These are phyloP conservation scores for Silvanus unidentatus DNA, from an alignment of 2,888 invertebrate genomes.

Conservation along the genomic window DNA sequence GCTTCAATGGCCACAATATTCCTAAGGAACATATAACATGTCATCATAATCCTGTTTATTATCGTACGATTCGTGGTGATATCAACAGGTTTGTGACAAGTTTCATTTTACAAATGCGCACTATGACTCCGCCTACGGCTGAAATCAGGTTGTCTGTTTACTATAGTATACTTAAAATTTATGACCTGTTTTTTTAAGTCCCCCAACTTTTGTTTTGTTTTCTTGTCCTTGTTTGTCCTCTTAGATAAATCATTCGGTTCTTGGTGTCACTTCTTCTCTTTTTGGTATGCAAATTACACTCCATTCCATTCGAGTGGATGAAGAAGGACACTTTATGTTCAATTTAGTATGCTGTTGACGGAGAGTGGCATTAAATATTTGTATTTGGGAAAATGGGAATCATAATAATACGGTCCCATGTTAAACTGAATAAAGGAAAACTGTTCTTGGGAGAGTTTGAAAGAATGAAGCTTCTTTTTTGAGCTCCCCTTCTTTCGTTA, in stretches of 20 bases:
- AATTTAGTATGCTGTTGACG: no score
- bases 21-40: not conserved
- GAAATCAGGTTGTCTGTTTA: slow-evolving; percentile 18
- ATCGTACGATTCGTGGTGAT: slow-evolving; percentile 18
- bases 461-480: no score
- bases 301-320: no score
- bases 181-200: slow-evolving; percentile 23
- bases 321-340: no score
- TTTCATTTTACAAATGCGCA: slow-evolving; percentile 34
- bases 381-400: no score
- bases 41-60: not conserved
- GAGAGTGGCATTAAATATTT: no score
- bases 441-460: no score
- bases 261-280: slow-evolving; percentile 1
- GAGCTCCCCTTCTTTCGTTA: no score
- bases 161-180: slow-evolving; percentile 13
- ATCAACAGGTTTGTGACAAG: slow-evolving; percentile 31
- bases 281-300: not conserved
- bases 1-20: no score
- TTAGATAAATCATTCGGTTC: not conserved
- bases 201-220: slow-evolving; percentile 27
- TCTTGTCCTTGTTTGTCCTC: slow-evolving; percentile 15
- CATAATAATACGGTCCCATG: no score
- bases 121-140: slow-evolving; percentile 30
- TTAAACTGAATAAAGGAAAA: no score